Evolutionary conservation across 1,140 invertebrate genomes (phyloP).

Genomic region (Cydia fagiglandana): DNA sequence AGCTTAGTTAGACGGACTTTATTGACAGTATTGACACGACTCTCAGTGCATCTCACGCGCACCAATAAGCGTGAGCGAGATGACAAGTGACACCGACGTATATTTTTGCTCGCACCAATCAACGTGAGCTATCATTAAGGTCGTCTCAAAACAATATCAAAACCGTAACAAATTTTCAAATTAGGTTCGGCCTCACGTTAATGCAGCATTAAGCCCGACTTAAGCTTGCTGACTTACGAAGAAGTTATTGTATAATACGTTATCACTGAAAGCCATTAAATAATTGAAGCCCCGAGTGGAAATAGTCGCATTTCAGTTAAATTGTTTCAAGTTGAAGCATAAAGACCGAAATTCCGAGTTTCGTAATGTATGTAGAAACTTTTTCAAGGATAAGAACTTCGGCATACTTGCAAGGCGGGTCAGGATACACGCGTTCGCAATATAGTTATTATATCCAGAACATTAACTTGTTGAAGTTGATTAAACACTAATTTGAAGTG

Average conservation of each 20-base stretch:
- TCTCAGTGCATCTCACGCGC: too few species aligned
- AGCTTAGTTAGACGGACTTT: too few species aligned
- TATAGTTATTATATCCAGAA: not conserved
- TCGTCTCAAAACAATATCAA: too few species aligned
- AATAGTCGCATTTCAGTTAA: conserved; percentile 31
- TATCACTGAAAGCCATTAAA: conserved; percentile 28
- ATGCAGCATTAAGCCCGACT: not conserved
- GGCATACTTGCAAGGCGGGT: conserved; percentile 16
- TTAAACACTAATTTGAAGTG: not conserved
- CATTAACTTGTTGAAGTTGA: not conserved
- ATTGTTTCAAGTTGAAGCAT: conserved; percentile 22
- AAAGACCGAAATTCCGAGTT: conserved; percentile 27
- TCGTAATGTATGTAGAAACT: conserved; percentile 29
- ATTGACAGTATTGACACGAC: too few species aligned
- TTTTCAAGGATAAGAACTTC: conserved; percentile 31
- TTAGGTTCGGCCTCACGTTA: not conserved
- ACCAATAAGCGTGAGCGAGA: too few species aligned
- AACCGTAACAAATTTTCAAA: too few species aligned
- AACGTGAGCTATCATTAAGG: too few species aligned
- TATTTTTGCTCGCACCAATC: too few species aligned
- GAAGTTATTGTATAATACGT: conserved; percentile 12
- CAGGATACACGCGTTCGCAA: conserved; percentile 8
- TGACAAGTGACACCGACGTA: too few species aligned
- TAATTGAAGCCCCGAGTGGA: conserved; percentile 22
- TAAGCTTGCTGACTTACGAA: not conserved